These are phyloP conservation scores for Phaethon lepturus DNA, from an alignment of 2,113 vertebrate species.

Conservation along the genomic window DNA sequence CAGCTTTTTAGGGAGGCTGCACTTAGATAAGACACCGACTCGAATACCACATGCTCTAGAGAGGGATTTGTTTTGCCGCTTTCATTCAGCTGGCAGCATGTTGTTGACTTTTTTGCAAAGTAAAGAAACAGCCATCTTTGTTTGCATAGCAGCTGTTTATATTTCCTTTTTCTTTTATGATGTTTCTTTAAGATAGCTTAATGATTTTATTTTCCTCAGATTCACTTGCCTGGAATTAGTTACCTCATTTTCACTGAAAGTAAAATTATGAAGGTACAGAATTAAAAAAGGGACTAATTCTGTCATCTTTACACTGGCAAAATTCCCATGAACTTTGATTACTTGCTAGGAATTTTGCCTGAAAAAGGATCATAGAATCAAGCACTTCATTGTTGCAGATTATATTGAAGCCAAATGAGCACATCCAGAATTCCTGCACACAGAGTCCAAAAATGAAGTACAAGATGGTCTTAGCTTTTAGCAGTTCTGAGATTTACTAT, in stretches of 20 bases:
- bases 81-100: background rate
- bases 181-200: background rate
- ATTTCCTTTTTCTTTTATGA: background rate
- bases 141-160: background rate
- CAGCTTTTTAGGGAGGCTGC: constrained; percentile 21
- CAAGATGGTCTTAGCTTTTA: background rate
- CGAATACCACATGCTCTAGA: background rate
- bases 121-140: background rate
- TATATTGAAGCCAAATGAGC: constrained; percentile 18
- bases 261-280: background rate
- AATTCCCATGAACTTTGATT: constrained; percentile 29
- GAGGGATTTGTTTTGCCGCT: background rate
- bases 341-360: background rate
- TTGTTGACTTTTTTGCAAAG: background rate
- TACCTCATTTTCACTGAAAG: background rate
- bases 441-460: background rate
- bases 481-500: background rate
- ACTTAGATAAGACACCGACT: constrained; percentile 20
- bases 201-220: background rate
- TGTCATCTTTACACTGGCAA: constrained; percentile 19
- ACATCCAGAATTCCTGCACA: background rate
- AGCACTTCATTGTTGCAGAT: background rate
- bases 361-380: constrained; percentile 35
- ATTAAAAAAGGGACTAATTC: background rate
- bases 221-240: background rate